Evolutionary conservation across 2,797 vertebrate genomes (phyloP).

Genomic region (Peromyscus melanophrys): DNA sequence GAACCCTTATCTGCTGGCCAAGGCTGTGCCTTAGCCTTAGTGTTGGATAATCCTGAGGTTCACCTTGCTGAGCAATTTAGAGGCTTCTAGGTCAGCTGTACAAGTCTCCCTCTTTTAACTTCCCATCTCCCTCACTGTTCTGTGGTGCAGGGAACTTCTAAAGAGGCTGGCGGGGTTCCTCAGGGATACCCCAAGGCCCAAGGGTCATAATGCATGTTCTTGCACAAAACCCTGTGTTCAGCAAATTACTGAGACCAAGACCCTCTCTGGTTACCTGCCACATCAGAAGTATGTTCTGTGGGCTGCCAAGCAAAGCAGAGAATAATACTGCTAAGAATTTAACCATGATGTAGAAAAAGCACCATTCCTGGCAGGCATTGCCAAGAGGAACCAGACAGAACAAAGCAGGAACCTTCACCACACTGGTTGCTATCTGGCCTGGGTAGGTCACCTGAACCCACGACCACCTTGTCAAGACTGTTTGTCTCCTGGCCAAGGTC

Average conservation of each 20-base stretch:
- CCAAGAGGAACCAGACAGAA: constrained; percentile 83
- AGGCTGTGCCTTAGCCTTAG: neutral
- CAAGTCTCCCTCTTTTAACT: neutral
- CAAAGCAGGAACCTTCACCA: constrained; percentile 78
- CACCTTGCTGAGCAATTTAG: neutral
- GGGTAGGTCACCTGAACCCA: neutral
- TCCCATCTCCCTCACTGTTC: neutral
- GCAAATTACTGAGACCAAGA: constrained; percentile 87
- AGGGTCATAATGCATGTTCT: constrained; percentile 81
- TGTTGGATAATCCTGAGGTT: neutral
- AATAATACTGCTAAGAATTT: constrained; percentile 87
- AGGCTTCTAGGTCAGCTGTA: neutral
- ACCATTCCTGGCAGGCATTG: constrained; percentile 81
- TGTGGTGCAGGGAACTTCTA: neutral
- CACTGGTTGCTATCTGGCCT: constrained; percentile 48
- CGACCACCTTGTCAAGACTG: neutral
- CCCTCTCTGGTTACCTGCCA: constrained; percentile 89
- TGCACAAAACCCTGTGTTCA: constrained; percentile 87
- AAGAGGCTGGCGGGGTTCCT: constrained; percentile 72
- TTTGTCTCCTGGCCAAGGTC: neutral
- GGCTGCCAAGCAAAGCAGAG: constrained; percentile 90
- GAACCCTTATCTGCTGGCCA: neutral
- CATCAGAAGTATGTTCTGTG: constrained; percentile 87
- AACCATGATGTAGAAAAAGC: constrained; percentile 85
- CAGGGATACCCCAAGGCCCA: constrained; percentile 74